Conservation (phyloP, 1,140 invertebrate species). For the Ostrea edulis region DNA sequence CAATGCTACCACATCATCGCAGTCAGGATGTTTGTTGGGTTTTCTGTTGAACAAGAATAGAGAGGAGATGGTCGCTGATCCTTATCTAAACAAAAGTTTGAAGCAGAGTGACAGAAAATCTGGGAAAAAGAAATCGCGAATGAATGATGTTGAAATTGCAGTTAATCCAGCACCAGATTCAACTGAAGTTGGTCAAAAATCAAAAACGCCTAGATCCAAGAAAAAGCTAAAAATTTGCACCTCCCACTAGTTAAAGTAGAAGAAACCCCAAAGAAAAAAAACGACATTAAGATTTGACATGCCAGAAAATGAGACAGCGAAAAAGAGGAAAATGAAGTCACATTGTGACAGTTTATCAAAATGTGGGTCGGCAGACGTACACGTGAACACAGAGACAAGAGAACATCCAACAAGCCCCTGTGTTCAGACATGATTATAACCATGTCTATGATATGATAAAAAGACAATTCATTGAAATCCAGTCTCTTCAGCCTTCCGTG, state of each 20-base stretch:
- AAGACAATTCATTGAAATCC: neutral
- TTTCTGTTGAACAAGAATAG: neutral
- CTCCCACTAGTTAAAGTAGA: neutral
- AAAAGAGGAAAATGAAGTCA: neutral
- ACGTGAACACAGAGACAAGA: neutral
- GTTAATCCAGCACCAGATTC: slow-evolving; percentile 25
- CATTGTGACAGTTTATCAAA: neutral
- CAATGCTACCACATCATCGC: slow-evolving; percentile 21
- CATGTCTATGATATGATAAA: neutral
- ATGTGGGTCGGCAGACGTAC: neutral
- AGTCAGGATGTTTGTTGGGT: neutral
- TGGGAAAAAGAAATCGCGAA: slow-evolving; percentile 14
- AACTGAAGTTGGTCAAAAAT: neutral
- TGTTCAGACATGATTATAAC: neutral
- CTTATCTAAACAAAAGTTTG: slow-evolving; percentile 35
- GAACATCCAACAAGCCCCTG: neutral
- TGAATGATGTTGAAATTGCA: neutral
- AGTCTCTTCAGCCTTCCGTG: neutral
- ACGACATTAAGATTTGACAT: neutral
- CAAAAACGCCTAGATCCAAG: neutral
- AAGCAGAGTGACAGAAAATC: slow-evolving; percentile 39
- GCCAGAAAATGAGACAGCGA: neutral
- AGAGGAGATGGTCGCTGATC: slow-evolving; percentile 21
- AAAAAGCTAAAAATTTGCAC: slow-evolving; percentile 11
- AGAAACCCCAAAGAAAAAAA: neutral